Conservation (phyloP, 2,888 invertebrate genomes). For the Disparrhopalites patrizii region DNA sequence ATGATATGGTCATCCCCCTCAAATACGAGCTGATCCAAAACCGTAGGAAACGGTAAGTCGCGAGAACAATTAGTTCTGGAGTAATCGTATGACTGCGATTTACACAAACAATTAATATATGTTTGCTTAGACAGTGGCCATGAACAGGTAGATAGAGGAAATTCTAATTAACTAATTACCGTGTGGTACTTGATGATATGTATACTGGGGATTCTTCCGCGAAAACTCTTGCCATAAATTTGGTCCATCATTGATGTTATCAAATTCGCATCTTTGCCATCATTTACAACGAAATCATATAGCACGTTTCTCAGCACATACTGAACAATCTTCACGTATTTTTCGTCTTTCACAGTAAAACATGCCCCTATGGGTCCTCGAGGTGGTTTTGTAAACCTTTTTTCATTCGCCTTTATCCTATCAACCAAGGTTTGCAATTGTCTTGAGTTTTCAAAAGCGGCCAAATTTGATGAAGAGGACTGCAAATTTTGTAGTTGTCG, state of each 20-base stretch:
- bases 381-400: constrained; percentile 33
- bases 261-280: constrained; percentile 26
- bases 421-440: constrained; percentile 37
- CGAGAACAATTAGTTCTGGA: constrained; percentile 12
- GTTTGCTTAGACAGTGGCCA: not conserved
- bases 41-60: constrained; percentile 50
- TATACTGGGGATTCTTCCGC: not conserved
- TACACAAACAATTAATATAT: not conserved
- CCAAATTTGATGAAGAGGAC: constrained; percentile 29
- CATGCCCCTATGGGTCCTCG: constrained; percentile 44
- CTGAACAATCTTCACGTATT: constrained; percentile 34
- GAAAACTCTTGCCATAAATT: constrained; percentile 1
- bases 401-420: constrained; percentile 32
- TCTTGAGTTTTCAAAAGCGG: constrained; percentile 34
- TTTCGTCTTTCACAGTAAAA: constrained; percentile 37
- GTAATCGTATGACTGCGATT: constrained; percentile 28
- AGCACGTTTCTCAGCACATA: constrained; percentile 11
- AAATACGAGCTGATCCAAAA: constrained; percentile 70
- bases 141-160: too few species aligned
- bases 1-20: constrained; percentile 64
- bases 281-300: constrained; percentile 36
- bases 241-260: constrained; percentile 24
- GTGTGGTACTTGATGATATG: not conserved
- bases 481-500: constrained; percentile 14
- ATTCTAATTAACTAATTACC: too few species aligned